phyloP scores from a whole-genome alignment of 2,113 vertebrate genomes.

The Orycteropus afer region DNA sequence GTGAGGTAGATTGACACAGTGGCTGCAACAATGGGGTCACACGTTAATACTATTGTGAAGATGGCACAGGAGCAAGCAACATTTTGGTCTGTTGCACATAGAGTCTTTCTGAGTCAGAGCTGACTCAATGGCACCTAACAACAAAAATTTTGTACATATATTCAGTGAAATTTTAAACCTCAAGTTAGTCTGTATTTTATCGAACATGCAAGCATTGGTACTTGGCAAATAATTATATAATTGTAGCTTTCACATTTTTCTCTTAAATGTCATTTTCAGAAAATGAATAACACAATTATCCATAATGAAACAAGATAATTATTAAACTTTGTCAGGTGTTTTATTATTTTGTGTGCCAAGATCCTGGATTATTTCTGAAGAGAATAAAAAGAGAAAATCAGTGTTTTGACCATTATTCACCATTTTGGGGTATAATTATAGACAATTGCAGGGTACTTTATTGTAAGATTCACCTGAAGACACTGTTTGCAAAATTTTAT shows the following conservation, averaged over 20 bases:
- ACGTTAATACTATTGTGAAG: too few relatives aligned
- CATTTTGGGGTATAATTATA: slow-evolving; percentile 68
- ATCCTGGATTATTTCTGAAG: slow-evolving; percentile 69
- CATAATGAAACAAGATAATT: slow-evolving; percentile 77
- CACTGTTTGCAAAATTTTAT: slow-evolving; percentile 68
- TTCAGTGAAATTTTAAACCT: slow-evolving; percentile 48
- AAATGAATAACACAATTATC: slow-evolving; percentile 78
- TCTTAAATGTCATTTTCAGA: slow-evolving; percentile 74
- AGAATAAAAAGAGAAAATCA: slow-evolving; percentile 69
- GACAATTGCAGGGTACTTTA: slow-evolving; percentile 69
- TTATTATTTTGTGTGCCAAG: slow-evolving; percentile 73
- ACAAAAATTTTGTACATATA: neutral
- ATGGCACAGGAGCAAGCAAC: too few relatives aligned
- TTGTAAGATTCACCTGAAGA: slow-evolving; percentile 62
- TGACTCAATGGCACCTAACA: too few relatives aligned
- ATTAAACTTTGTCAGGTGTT: slow-evolving; percentile 75
- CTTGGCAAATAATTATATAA: slow-evolving; percentile 79
- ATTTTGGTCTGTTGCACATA: too few relatives aligned
- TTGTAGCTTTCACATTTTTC: slow-evolving; percentile 71
- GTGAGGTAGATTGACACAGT: too few relatives aligned
- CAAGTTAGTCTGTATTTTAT: neutral
- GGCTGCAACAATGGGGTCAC: too few relatives aligned
- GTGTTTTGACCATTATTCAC: slow-evolving; percentile 80
- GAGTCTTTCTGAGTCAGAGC: too few relatives aligned
- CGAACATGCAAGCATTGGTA: neutral